Evolutionary conservation across 2,113 vertebrate species (phyloP).

Genomic region (Oncorhynchus clarkii): DNA sequence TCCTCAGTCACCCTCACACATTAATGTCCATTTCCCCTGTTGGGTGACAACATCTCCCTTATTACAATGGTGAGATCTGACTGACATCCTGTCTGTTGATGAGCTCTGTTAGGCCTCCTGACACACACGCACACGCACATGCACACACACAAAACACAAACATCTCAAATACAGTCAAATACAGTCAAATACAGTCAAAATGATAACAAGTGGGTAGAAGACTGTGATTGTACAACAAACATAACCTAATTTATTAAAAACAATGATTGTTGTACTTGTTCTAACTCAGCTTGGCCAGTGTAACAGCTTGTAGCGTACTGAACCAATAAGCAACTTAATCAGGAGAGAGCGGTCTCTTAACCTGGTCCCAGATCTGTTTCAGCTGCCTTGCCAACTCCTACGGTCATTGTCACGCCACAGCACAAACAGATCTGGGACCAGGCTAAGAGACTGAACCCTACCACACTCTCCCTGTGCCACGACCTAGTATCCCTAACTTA

Average conservation of each 20-base stretch:
- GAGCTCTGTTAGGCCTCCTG: conserved; percentile 37
- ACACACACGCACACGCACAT: background rate
- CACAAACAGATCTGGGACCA: too few species aligned
- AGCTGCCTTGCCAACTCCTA: too few species aligned
- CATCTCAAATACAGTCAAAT: too few species aligned
- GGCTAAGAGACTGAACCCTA: background rate
- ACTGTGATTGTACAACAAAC: background rate
- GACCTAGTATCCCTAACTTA: background rate
- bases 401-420: too few species aligned
- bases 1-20: background rate
- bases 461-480: background rate
- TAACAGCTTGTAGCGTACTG: background rate
- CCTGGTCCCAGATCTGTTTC: too few species aligned
- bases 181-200: background rate
- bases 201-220: background rate
- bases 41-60: conserved; percentile 26
- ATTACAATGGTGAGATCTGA: conserved; percentile 23
- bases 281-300: background rate
- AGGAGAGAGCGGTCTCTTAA: background rate
- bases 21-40: conserved; percentile 67
- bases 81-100: conserved; percentile 61
- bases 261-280: background rate
- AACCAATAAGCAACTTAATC: background rate
- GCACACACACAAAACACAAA: background rate
- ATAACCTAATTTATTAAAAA: too few species aligned